Base-by-base conservation (phyloP, 2,113 vertebrate genomes). In the Calidris pygmaea region DNA sequence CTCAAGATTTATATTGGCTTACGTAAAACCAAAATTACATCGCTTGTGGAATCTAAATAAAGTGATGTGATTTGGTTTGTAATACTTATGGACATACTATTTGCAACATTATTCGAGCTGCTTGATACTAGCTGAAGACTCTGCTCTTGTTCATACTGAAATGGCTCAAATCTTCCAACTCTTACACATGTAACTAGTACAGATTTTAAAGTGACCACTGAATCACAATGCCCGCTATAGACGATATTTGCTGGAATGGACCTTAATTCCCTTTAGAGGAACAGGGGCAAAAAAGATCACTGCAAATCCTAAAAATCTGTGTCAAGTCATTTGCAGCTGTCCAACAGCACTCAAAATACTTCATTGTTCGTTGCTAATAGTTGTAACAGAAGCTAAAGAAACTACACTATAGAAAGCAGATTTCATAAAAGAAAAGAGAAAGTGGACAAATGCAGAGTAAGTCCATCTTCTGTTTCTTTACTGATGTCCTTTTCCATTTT, bases 21-120 rank as follows among this genome's bases (percentile, higher is more conserved):
- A 62, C 0, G 30, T 70, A 75, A 91, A 93, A 70, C 45, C 88
- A 62, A 87, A 85, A 78, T 24, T 37, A 43, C n/a, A 81, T 23
- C 90, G 4, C 1, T 37, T 94, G 88, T 93, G 94, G 93, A 93
- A 95, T 90, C 93, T 60, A 93, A 85, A 93, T 92, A 76, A 90
- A 96, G 91, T 8, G 66, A 96, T 94, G 92, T 70, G 12, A 52
- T 87, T 78, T 87, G 52, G n/a, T 96, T 94, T 93, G 67, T 78
- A 95, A 82, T 93, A 93, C 80, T 96, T 92, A 93, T 80, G 87
- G 85, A 91, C 19, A 43, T 66, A 83, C 82, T 96, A 94, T 83
- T 83, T 96, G 93, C 68, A 94, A 78, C 1, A 9, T 65, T 92
- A 52, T 60, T 65, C 39, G 52, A 81, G 35, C 39, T 86, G 13